phyloP scores from a whole-genome alignment of 1,140 invertebrate species.

The Ganaspis sp. region DNA sequence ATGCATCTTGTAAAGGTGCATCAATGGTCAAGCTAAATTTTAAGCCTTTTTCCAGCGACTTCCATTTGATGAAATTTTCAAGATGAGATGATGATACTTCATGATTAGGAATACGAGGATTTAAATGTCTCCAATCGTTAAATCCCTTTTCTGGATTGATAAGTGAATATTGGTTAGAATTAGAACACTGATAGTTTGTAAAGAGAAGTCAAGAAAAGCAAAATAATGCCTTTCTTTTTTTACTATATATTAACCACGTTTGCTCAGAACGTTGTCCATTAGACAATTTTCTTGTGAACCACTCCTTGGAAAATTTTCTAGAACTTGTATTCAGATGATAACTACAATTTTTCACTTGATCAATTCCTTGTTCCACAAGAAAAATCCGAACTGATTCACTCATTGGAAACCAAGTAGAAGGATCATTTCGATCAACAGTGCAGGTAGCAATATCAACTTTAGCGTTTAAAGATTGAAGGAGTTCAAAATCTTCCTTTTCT shows the following conservation, averaged over 20 bases:
- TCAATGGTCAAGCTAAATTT: neutral
- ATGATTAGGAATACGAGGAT: neutral
- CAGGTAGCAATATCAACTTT: too few relatives aligned
- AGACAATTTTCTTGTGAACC: too few relatives aligned
- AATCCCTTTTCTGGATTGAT: neutral
- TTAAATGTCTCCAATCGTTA: too few relatives aligned
- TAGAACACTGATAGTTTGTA: neutral
- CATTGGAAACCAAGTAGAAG: neutral
- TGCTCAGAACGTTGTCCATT: neutral
- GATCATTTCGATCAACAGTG: too few relatives aligned
- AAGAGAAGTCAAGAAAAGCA: neutral
- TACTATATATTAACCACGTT: neutral
- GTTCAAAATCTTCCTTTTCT: too few relatives aligned
- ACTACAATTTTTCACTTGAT: neutral
- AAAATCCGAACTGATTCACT: neutral
- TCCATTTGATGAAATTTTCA: neutral
- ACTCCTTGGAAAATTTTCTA: too few relatives aligned
- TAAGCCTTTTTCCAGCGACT: neutral
- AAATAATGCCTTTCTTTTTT: neutral
- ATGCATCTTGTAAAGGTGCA: too few relatives aligned
- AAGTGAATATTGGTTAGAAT: neutral
- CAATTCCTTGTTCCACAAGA: neutral
- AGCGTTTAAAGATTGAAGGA: too few relatives aligned
- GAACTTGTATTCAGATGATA: neutral
- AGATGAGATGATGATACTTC: neutral